Conservation (phyloP, 2,888 invertebrate species). For the Ceramica pisi region DNA sequence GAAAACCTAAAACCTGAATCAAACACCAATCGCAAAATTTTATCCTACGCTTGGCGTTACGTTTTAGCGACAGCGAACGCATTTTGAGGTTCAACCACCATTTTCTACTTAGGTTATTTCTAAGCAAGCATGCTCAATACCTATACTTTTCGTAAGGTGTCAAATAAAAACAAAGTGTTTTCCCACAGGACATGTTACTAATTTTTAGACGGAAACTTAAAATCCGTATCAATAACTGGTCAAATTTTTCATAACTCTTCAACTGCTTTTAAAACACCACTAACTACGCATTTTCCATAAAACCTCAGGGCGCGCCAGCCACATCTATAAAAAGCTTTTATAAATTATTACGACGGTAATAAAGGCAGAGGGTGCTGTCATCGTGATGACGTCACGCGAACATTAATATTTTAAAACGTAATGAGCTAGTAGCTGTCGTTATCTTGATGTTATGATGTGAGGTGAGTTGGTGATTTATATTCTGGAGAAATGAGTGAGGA, state of each 20-base stretch:
- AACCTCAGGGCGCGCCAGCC: conserved; percentile 8
- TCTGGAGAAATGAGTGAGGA: background rate
- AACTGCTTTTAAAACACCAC: background rate
- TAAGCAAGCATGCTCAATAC: too few relatives aligned
- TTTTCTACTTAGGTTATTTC: too few relatives aligned
- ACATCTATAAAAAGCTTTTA: conserved; percentile 36
- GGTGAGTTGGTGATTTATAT: conserved; percentile 24
- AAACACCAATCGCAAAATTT: too few relatives aligned
- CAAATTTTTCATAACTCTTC: background rate
- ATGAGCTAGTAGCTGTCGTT: conserved; percentile 23
- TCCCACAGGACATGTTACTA: background rate
- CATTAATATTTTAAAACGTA: conserved; percentile 52
- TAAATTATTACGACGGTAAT: conserved; percentile 48
- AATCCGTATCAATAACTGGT: too few relatives aligned
- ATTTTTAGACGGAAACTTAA: background rate
- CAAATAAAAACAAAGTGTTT: too few relatives aligned
- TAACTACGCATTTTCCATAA: background rate
- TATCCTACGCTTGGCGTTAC: too few relatives aligned
- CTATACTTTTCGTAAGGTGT: too few relatives aligned
- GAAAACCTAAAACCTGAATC: too few relatives aligned
- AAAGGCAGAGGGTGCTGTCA: conserved; percentile 40
- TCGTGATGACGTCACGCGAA: conserved; percentile 47
- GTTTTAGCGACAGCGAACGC: too few relatives aligned
- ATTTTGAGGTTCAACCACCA: too few relatives aligned
- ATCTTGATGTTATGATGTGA: background rate